Evolutionary conservation across 2,888 invertebrate genomes (phyloP), one percentile per base, ranked within the genome.

Genomic region (Dorcus parallelipipedus): DNA sequence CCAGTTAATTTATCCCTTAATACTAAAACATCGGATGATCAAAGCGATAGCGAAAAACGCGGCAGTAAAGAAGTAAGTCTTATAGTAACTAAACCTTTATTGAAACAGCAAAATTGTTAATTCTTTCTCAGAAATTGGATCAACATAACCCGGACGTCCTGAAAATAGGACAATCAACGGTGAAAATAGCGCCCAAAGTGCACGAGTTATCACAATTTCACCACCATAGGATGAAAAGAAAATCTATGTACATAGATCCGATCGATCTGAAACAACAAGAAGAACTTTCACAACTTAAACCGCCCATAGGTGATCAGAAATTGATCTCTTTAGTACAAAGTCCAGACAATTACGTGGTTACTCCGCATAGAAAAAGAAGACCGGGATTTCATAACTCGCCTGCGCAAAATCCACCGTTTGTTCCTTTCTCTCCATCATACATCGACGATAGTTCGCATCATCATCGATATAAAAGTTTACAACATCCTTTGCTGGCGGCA

Each of bases 321-420:
- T 78, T 88, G 56, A 84, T 86, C 76, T 84, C 86, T 54, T 81
- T 89, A 49, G 87, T 88, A 51, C 88, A 87, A 71, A 88, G 90
- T 57, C 90, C 91, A 0, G 84, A 84, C 51, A 90, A 90, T 70
- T 93, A 92, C 72, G 91, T 93, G 43, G 93, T 93, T 20, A 93
- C 92, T 38, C 93, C 93, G 9, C 92, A 93, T 79, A 82, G 93
- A 68, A 93, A 93, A 79, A 82, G 93, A 75, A 82, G 92, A 74
- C 92, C 92, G 1, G 93, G 93, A 52, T 93, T 93, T 71, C 91
- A 92, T 75, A 92, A 92, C 73, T 89, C 92, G 39, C 92, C 93
- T 17, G 89, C 91, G 63, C 92, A 93, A 74, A 92, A 93, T 78
- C 90, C 91, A 61, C 91, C 93, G 41, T 93, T 93, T 73, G 91